Base-by-base conservation (phyloP, 2,113 vertebrate species). In the Heteronetta atricapilla region DNA sequence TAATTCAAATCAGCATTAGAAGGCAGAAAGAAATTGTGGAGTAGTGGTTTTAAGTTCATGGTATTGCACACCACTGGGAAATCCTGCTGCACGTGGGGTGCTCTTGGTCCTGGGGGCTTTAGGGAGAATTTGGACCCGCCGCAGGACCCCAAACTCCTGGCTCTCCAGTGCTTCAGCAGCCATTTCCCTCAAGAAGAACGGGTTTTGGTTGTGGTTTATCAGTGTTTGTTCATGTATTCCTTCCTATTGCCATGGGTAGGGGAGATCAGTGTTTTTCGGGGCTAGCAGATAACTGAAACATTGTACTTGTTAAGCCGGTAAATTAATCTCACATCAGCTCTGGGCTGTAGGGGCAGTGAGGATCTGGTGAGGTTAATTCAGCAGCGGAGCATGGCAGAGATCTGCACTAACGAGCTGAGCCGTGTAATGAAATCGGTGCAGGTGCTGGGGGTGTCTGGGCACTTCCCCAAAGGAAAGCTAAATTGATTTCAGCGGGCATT, bases 181-280 rank as follows among this genome's bases (percentile, higher is more conserved):
- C 52, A 2, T 31, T 74, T 83, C 33, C 55, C 42, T 40, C 0
- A 1, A 56, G 73, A 36, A 56, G 4, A 52, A 67, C 11, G 23
- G 40, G 20, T 77, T 79, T 56, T 42, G 13, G 10, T 21, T 58
- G 33, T 16, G 25, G 42, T 29, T 82, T 3, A 2, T 33, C 8
- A 5, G 4, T 19, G 36, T 18, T 62, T 69, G 56, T 63, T 25
- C 11, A 13, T 4, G 10, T 38, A 14, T 62, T 62, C n/a, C 63
- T 60, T 75, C 34, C 62, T 44, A 2, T 40, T 0, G 1, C 53
- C 62, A 26, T 36, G 59, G 58, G 31, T 46, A 0, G 1, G 34
- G 33, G 25, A 6, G 22, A 26, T 62, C 4, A 33, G 10, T 34
- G 17, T 33, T 63, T 75, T 55, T 52, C 29, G 72, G 34, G 40